phyloP scores from a whole-genome alignment of 53 echinoderm and acorn worm genomes.

The Hippasteria phrygiana region DNA sequence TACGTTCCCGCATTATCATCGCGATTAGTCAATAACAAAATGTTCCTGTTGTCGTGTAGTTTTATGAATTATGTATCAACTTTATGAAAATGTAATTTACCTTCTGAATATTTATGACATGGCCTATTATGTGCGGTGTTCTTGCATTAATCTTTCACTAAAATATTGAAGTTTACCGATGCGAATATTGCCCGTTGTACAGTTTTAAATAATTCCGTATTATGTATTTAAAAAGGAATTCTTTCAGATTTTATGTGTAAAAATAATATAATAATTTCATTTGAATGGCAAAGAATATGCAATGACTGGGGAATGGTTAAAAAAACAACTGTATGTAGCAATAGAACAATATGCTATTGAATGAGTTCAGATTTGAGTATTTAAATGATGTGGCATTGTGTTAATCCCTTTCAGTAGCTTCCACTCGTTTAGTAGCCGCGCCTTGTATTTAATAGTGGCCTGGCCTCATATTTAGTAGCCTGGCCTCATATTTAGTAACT shows the following conservation, averaged over 20 bases:
- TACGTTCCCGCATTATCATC: constrained; percentile 30
- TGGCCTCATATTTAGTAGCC: background rate
- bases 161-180: constrained; percentile 33
- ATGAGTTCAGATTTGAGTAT: constrained; percentile 20
- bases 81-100: constrained; percentile 59
- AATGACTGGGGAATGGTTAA: constrained; percentile 60
- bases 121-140: constrained; percentile 55
- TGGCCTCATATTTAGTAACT: too few species aligned
- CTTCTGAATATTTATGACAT: constrained; percentile 67
- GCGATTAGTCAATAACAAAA: constrained; percentile 24
- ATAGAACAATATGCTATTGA: constrained; percentile 58
- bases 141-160: constrained; percentile 65
- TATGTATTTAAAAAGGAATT: constrained; percentile 30
- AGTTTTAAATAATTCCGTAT: constrained; percentile 55
- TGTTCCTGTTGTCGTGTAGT: constrained; percentile 17
- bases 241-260: constrained; percentile 46
- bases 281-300: constrained; percentile 65
- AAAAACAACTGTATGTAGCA: constrained; percentile 51
- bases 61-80: background rate
- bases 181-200: constrained; percentile 52
- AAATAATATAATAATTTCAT: constrained; percentile 47
- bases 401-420: background rate
- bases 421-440: background rate
- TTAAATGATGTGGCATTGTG: constrained; percentile 1
- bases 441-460: background rate